Conservation (phyloP, 2,888 invertebrate genomes). For the Pyrrhia umbra region DNA sequence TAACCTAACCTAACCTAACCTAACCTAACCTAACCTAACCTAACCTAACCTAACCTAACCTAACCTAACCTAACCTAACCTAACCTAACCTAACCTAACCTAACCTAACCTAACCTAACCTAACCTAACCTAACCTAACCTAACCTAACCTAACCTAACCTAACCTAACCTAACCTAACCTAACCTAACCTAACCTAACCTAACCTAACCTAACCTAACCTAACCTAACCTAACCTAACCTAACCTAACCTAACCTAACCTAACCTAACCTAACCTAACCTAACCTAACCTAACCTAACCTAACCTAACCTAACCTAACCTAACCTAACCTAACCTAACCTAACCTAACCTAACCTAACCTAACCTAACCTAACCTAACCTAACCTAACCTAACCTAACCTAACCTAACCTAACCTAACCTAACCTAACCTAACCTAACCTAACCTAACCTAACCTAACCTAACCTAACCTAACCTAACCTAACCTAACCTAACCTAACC, state of each 20-base stretch:
- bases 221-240: slow-evolving; percentile 15
- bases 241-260: slow-evolving; percentile 16
- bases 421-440: slow-evolving; percentile 44
- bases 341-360: slow-evolving; percentile 18
- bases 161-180: slow-evolving; percentile 29
- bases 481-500: slow-evolving; percentile 45
- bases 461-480: slow-evolving; percentile 57
- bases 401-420: slow-evolving; percentile 43
- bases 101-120: too few relatives aligned
- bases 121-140: too few relatives aligned
- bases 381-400: slow-evolving; percentile 22
- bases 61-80: too few relatives aligned
- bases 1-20: too few relatives aligned
- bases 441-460: slow-evolving; percentile 56
- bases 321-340: slow-evolving; percentile 21
- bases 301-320: slow-evolving; percentile 20
- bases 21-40: too few relatives aligned
- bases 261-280: slow-evolving; percentile 25
- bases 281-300: slow-evolving; percentile 14
- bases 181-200: too few relatives aligned
- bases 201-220: too few relatives aligned
- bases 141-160: too few relatives aligned
- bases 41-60: too few relatives aligned
- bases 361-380: slow-evolving; percentile 19
- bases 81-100: too few relatives aligned